Evolutionary conservation across 2,113 vertebrate genomes (phyloP), one percentile per base, ranked within the genome.

Genomic region (Alosa alosa): DNA sequence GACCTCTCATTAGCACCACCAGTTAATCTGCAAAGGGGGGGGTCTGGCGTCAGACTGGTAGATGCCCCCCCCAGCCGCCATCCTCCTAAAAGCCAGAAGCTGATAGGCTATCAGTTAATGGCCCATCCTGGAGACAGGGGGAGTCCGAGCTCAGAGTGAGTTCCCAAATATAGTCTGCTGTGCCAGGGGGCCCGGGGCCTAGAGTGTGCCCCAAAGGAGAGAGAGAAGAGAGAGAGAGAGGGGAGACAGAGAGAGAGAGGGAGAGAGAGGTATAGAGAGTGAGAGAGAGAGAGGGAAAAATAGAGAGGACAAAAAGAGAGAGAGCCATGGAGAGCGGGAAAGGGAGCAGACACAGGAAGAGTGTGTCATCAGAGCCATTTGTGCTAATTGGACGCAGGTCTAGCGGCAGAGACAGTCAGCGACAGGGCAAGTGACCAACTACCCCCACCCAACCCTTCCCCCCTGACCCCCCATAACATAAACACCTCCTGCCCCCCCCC

Each of bases 71-170:
- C 31, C 36, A 39, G 83, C 93, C 94, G 90, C 96, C 97, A 95
- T 82, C 94, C 91, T 94, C 93, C 93, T 94, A 94, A 95, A 94
- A 94, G 95, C 94, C 90, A 92, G 92, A 92, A 91, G 95, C 57
- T 95, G 93, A 96, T 96, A 95, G 95, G 93, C 94, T 97, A 96
- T 97, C 96, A 96, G 96, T 91, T 95, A 95, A 95, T 94, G 94
- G 94, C 92, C 93, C 64, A 90, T 90, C 60, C 91, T 91, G 91
- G 92, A 94, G 95, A 94, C 94, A 92, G 87, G 87, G 91, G 88
- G 47, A 49, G 94, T 94, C 94, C 94, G 6, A 90, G 94, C 94
- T 93, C 94, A 91, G 94, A 95, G 95, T 93, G 91, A 94, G 93
- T 92, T 95, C 95, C 93, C 88, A 93, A 94, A 81, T 95, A 95